These are phyloP conservation scores for Albula goreensis DNA, from an alignment of 2,113 vertebrate species.

Conservation along the genomic window DNA sequence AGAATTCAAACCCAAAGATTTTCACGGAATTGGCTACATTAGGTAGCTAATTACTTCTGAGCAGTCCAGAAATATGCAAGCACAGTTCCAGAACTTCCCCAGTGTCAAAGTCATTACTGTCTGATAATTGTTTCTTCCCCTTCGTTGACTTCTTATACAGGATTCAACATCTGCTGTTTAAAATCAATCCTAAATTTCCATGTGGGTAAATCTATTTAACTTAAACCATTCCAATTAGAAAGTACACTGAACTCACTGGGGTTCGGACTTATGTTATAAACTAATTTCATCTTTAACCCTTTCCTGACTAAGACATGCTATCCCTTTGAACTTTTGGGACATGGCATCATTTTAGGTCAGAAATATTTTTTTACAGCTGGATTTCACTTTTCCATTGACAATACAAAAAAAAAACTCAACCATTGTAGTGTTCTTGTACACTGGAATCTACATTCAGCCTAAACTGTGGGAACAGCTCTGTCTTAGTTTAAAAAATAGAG, in stretches of 20 bases:
- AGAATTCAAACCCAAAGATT: not conserved
- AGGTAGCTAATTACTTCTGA: constrained; percentile 43
- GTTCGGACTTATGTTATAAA: not conserved
- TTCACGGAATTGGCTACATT: constrained; percentile 28
- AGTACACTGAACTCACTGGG: not conserved
- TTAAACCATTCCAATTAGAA: constrained; percentile 35
- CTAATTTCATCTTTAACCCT: not conserved
- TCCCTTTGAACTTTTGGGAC: not conserved
- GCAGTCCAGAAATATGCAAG: constrained; percentile 41
- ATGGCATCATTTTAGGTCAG: constrained; percentile 16
- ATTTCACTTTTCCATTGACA: constrained; percentile 24
- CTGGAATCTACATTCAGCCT: constrained; percentile 12
- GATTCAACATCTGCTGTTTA: constrained; percentile 42
- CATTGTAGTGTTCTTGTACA: not conserved
- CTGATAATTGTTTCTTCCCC: constrained; percentile 57
- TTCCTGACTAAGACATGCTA: not conserved
- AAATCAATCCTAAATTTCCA: constrained; percentile 40
- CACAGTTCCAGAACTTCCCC: constrained; percentile 31
- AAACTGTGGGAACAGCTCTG: constrained; percentile 27
- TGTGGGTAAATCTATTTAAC: constrained; percentile 17
- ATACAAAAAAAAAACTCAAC: constrained; percentile 18
- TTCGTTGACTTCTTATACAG: constrained; percentile 42
- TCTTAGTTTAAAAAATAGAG: constrained; percentile 32
- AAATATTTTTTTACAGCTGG: constrained; percentile 19
- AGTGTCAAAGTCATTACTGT: constrained; percentile 48